Evolutionary conservation across 1,140 invertebrate genomes (phyloP), one percentile per base, ranked within the genome.

Genomic region (Drosophila elegans): DNA sequence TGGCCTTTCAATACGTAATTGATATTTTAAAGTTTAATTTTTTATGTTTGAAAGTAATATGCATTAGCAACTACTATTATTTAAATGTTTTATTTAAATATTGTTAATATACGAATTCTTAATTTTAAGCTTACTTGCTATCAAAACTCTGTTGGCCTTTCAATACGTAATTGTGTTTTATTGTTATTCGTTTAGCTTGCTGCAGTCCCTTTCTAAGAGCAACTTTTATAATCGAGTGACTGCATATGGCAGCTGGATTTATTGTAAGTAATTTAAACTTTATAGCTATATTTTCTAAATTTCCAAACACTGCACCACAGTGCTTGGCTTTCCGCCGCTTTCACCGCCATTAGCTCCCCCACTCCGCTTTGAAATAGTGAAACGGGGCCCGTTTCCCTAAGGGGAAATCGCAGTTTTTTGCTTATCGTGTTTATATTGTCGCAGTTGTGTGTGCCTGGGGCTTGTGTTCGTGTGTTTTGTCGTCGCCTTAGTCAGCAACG

Each of bases 371-470:
- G n/a, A 16, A 46, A 41, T 11, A 32, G 7, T 11, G 9, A 2
- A 3, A 6, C 4, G 53, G 38, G 41, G 29, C 9, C 21, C 52
- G 11, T 12, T 16, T 52, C 39, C 38, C 53, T 10, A 21, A 77
- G 42, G 67, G 75, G 66, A 78, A 78, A 44, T 78, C 54, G 74
- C 76, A 78, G 67, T 71, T 77, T 77, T 78, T 78, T 76, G 66
- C 75, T 78, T 78, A 78, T 78, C 75, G 75, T 77, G 75, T 57
- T 78, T 69, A 60, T 76, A 69, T 69, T 78, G 74, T 61, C 63
- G 73, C 72, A 46, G 67, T 72, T 21, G 63, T 60, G 64, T 71
- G 51, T 71, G 16, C 52, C 56, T 71, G 67, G 27, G 64, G 51
- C 16, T 69, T 71, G 57, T 57, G 66, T 71, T 71, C 67, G 74